phyloP scores from a whole-genome alignment of 2,888 invertebrate species.

The Noctua janthe region DNA sequence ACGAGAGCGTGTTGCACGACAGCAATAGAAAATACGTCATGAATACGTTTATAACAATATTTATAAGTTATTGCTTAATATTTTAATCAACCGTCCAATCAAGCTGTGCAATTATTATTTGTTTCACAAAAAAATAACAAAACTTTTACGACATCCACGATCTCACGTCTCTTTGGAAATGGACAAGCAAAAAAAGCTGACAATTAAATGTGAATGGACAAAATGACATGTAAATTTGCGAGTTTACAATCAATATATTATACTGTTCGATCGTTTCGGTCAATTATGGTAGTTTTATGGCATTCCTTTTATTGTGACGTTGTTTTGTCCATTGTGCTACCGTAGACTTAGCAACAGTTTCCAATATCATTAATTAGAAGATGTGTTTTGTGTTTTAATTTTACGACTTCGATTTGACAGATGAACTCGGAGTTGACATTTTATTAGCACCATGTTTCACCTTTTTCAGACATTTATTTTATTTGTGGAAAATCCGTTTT shows the following conservation, averaged over 20 bases:
- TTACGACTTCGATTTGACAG: constrained; percentile 32
- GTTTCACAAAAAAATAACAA: constrained; percentile 51
- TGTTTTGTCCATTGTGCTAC: constrained; percentile 70
- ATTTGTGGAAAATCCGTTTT: constrained; percentile 20
- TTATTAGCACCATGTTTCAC: constrained; percentile 18
- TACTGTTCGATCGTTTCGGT: constrained; percentile 73
- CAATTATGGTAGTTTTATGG: constrained; percentile 83
- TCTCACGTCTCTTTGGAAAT: constrained; percentile 56
- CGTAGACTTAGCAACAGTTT: constrained; percentile 71
- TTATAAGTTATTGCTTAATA: constrained; percentile 59
- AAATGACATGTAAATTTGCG: constrained; percentile 84
- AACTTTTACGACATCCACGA: constrained; percentile 58
- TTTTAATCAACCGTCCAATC: constrained; percentile 60
- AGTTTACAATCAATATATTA: constrained; percentile 83
- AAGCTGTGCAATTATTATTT: constrained; percentile 59
- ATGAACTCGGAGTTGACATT: constrained; percentile 4
- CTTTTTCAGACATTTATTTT: constrained; percentile 5
- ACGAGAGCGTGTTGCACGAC: constrained; percentile 57
- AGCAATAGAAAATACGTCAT: constrained; percentile 55
- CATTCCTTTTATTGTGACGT: constrained; percentile 74
- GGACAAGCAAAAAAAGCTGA: constrained; percentile 73
- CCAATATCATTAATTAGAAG: constrained; percentile 59
- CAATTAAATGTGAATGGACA: constrained; percentile 75
- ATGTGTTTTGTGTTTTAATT: constrained; percentile 46
- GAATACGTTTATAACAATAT: constrained; percentile 46